A percentile compares a stretch with the other conserved stretches of the same genome.
Evolutionary conservation across 2,888 invertebrate species (phyloP).

Genomic region (Tethea ocularis): DNA sequence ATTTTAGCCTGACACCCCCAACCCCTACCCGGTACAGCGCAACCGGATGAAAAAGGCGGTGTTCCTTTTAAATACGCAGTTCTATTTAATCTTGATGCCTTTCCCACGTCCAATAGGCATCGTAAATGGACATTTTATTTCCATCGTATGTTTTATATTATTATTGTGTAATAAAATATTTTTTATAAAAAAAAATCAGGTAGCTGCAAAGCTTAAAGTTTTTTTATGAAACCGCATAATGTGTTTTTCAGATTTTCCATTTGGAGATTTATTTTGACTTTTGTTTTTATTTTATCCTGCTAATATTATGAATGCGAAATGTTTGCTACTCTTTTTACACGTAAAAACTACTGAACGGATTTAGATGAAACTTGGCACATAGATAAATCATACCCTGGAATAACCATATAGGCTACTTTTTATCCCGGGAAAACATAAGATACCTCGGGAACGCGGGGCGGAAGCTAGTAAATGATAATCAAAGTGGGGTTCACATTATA

Average conservation of each 20-base stretch:
- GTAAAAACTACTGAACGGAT: no score
- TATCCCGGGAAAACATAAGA: no score
- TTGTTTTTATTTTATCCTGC: no score
- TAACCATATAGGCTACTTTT: no score
- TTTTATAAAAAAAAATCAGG: conserved; percentile 24
- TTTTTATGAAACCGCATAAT: conserved; percentile 17
- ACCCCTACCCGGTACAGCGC: conserved; percentile 23
- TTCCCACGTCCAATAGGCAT: conserved; percentile 44
- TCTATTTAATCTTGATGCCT: conserved; percentile 44
- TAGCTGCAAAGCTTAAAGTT: conserved; percentile 13
- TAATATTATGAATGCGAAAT: no score
- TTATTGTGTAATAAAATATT: conserved; percentile 44
- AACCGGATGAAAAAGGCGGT: conserved; percentile 29
- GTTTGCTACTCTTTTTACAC: no score
- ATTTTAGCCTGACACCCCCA: conserved; percentile 29
- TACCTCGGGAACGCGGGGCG: no score
- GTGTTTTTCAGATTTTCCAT: conserved; percentile 15
- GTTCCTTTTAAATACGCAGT: conserved; percentile 29
- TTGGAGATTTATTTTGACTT: conserved; percentile 11
- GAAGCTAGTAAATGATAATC: background rate
- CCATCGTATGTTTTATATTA: conserved; percentile 43
- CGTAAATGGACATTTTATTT: conserved; percentile 59
- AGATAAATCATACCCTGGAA: no score
- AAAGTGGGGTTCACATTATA: no score
- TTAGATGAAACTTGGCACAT: no score